phyloP scores from a whole-genome alignment of 2,113 vertebrate species.

The Zeus faber region DNA sequence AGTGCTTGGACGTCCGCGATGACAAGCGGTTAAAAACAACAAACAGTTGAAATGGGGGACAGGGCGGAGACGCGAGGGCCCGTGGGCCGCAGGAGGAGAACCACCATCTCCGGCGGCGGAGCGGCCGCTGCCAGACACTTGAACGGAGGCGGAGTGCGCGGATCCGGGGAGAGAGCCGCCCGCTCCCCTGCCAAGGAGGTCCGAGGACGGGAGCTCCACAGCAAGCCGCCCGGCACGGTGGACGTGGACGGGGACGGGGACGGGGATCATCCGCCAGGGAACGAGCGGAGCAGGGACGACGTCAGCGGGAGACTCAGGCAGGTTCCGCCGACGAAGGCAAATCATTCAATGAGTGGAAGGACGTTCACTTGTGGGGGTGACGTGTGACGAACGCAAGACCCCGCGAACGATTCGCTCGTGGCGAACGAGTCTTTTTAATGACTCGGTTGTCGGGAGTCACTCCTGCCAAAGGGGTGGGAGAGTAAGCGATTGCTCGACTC shows the following conservation, averaged over 20 bases:
- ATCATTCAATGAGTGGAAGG: too few species aligned
- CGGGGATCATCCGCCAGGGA: constrained; percentile 33
- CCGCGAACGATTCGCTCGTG: too few species aligned
- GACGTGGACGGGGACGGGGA: too few species aligned
- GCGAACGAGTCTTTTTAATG: too few species aligned
- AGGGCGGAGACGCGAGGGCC: constrained; percentile 56
- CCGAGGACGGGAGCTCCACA: too few species aligned
- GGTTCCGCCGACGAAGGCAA: too few species aligned
- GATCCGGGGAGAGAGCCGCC: constrained; percentile 26
- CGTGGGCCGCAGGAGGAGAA: constrained; percentile 62
- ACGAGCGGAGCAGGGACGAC: constrained; percentile 52
- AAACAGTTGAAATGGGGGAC: constrained; percentile 65
- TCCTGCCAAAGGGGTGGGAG: too few species aligned
- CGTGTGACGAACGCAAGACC: too few species aligned
- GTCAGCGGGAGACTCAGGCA: constrained; percentile 67
- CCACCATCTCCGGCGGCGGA: constrained; percentile 54
- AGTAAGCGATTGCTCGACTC: too few species aligned
- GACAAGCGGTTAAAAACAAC: constrained; percentile 25
- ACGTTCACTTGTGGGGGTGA: too few species aligned
- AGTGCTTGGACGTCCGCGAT: constrained; percentile 17
- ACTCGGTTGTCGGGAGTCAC: too few species aligned
- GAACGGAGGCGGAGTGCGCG: constrained; percentile 51
- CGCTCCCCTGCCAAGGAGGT: constrained; percentile 21
- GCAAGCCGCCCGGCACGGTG: too few species aligned
- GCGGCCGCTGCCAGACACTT: constrained; percentile 43